Evolutionary conservation across 2,888 invertebrate genomes (phyloP).

Genomic region (Anoplius nigerrimus): DNA sequence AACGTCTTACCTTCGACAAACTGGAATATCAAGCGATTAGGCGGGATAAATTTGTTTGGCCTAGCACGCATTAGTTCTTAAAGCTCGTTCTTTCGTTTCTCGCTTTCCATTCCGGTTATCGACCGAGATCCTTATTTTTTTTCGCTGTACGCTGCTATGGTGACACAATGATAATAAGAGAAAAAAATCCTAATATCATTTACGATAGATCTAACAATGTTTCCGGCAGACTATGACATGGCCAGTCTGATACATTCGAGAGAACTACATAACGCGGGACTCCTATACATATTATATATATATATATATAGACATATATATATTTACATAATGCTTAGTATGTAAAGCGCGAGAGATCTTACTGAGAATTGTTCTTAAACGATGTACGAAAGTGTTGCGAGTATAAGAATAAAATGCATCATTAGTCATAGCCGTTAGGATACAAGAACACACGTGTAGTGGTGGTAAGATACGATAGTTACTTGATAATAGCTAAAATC

Average conservation of each 20-base stretch:
- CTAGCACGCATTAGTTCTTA: too few relatives aligned
- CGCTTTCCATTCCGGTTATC: too few relatives aligned
- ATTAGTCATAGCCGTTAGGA: constrained; percentile 58
- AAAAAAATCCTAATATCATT: too few relatives aligned
- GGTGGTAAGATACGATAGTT: constrained; percentile 53
- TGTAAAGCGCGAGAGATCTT: constrained; percentile 23
- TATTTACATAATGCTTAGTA: constrained; percentile 31
- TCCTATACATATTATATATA: constrained; percentile 20
- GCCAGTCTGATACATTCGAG: constrained; percentile 14
- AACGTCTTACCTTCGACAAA: too few relatives aligned
- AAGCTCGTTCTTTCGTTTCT: too few relatives aligned
- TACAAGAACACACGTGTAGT: constrained; percentile 47
- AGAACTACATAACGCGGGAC: constrained; percentile 1
- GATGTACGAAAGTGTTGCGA: not conserved
- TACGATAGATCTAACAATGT: not conserved
- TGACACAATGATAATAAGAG: too few relatives aligned
- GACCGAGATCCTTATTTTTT: too few relatives aligned
- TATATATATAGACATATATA: constrained; percentile 25
- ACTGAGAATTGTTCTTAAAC: constrained; percentile 8
- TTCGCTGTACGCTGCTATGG: too few relatives aligned
- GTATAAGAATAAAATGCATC: constrained; percentile 10
- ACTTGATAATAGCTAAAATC: not conserved
- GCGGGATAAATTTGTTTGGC: too few relatives aligned
- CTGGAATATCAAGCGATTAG: too few relatives aligned
- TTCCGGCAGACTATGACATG: constrained; percentile 6